phyloP scores from a whole-genome alignment of 2,888 invertebrate species.

The Drosophila kambysellisi region DNA sequence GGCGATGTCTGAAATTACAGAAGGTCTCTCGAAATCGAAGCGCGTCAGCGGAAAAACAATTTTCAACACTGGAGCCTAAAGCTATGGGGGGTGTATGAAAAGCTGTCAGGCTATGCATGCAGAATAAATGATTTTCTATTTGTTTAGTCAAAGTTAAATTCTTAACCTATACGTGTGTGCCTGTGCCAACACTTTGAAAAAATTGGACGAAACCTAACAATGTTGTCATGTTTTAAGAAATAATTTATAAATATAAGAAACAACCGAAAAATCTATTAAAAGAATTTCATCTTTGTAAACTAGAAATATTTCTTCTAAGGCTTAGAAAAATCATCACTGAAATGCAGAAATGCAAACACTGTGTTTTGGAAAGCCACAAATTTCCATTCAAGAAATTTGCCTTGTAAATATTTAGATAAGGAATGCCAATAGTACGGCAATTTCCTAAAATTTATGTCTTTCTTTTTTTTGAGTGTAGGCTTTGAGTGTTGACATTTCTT shows the following conservation, averaged over 20 bases:
- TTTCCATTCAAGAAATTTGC: background rate
- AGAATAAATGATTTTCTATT: constrained; percentile 81
- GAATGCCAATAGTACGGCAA: background rate
- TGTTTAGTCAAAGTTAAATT: constrained; percentile 76
- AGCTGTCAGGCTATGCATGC: constrained; percentile 62
- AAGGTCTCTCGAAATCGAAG: constrained; percentile 66
- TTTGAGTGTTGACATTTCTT: constrained; percentile 79
- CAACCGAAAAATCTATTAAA: background rate
- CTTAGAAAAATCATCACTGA: background rate
- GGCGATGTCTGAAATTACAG: constrained; percentile 59
- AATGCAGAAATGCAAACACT: background rate
- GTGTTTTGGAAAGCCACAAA: background rate
- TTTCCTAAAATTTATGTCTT: background rate
- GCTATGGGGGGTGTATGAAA: background rate
- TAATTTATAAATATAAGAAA: background rate
- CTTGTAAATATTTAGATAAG: background rate
- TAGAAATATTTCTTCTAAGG: background rate
- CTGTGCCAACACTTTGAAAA: constrained; percentile 8
- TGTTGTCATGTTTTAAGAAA: background rate
- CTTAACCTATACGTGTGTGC: constrained; percentile 30
- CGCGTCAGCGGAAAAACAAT: constrained; percentile 51
- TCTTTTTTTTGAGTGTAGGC: constrained; percentile 39
- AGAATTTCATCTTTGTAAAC: background rate
- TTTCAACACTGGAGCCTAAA: constrained; percentile 15
- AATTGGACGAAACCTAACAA: background rate